Evolutionary conservation across 1,140 invertebrate genomes (phyloP).

Genomic region (Cotesia chilonis): DNA sequence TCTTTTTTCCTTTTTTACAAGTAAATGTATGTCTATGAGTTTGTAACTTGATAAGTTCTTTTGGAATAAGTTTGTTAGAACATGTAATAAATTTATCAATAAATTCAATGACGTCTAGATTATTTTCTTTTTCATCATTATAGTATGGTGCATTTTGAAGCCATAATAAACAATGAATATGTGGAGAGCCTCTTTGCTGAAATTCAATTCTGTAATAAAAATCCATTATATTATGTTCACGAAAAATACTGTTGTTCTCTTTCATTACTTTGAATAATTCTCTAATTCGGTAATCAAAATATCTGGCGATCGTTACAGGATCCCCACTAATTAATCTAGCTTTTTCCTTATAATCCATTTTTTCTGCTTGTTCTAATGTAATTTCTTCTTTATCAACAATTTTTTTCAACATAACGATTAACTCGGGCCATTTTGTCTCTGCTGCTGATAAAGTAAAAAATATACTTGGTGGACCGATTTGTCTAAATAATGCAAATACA

Average conservation of each 20-base stretch:
- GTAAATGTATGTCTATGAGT: slow-evolving; percentile 36
- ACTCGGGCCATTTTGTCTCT: slow-evolving; percentile 10
- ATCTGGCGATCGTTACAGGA: background rate
- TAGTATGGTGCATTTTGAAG: slow-evolving; percentile 28
- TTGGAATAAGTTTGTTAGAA: slow-evolving; percentile 11
- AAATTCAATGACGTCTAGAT: background rate
- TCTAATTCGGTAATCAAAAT: slow-evolving; percentile 13
- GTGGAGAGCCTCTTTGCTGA: slow-evolving; percentile 59
- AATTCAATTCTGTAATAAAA: slow-evolving; percentile 59
- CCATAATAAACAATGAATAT: slow-evolving; percentile 42
- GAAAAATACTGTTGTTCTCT: slow-evolving; percentile 1
- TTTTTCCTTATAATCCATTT: background rate
- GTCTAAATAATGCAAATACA: background rate
- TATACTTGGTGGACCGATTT: background rate
- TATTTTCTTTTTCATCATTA: slow-evolving; percentile 23
- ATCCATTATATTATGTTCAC: slow-evolving; percentile 35
- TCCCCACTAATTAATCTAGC: background rate
- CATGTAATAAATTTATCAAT: slow-evolving; percentile 25
- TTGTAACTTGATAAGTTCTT: slow-evolving; percentile 28
- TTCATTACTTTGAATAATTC: slow-evolving; percentile 8
- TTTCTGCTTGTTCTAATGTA: background rate
- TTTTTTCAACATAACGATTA: background rate
- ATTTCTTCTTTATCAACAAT: background rate
- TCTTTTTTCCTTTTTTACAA: slow-evolving; percentile 38
- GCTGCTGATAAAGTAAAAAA: slow-evolving; percentile 16